A percentile compares a stretch with the other conserved stretches of the same genome.
Conservation (phyloP, 2,797 vertebrate species). For the Linurgus olivaceus region DNA sequence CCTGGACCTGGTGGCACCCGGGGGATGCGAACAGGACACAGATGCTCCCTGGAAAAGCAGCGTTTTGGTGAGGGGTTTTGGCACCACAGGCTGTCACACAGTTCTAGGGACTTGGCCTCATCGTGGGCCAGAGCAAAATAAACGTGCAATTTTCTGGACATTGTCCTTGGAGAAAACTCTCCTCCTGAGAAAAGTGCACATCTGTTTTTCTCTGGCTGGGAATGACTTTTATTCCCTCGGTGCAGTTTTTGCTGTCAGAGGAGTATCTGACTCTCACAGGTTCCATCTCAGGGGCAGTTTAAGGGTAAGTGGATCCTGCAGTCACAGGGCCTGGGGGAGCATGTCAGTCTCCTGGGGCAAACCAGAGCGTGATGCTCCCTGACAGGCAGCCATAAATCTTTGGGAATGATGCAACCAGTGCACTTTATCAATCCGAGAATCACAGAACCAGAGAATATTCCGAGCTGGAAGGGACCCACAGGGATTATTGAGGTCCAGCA, state of each 20-base stretch:
- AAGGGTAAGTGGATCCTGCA: neutral
- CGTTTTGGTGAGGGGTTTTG: neutral
- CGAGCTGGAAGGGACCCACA: neutral
- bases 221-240: neutral
- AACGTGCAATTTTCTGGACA: neutral
- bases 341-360: neutral
- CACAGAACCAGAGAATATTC: neutral
- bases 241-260: neutral
- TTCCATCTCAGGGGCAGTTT: neutral
- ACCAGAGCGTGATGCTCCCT: neutral
- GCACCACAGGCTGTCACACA: neutral
- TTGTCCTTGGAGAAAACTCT: neutral
- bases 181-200: neutral
- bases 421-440: neutral
- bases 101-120: neutral
- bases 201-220: neutral
- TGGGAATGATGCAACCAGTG: neutral
- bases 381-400: neutral
- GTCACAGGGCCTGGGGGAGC: neutral
- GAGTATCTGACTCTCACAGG: neutral
- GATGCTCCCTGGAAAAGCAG: rapidly evolving
- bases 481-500: neutral
- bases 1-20: neutral
- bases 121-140: neutral
- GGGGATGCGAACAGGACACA: neutral